These are phyloP conservation scores for Gari tellinella DNA, from an alignment of 2,888 invertebrate genomes.

Conservation along the genomic window DNA sequence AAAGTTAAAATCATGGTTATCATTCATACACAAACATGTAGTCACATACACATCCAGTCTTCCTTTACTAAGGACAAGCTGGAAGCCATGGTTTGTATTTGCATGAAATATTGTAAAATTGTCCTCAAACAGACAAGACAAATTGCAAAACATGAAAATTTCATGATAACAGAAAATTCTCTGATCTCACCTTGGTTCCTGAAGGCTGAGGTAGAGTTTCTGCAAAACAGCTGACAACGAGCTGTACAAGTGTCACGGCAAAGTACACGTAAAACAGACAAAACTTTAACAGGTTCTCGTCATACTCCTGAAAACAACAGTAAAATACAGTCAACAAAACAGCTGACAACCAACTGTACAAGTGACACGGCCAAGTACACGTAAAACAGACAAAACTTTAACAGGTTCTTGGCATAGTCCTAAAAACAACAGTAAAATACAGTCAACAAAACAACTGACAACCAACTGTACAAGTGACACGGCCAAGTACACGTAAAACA, in stretches of 20 bases:
- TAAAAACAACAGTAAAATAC: slow-evolving; percentile 38
- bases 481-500: slow-evolving; percentile 55
- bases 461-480: slow-evolving; percentile 22
- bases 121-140: too few relatives aligned
- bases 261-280: slow-evolving; percentile 53
- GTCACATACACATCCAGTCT: too few relatives aligned
- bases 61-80: too few relatives aligned
- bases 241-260: slow-evolving; percentile 49
- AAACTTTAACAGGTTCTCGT: slow-evolving; percentile 35
- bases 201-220: slow-evolving; percentile 40
- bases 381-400: slow-evolving; percentile 52
- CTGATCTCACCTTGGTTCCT: too few relatives aligned
- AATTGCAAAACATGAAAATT: too few relatives aligned
- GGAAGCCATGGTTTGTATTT: too few relatives aligned
- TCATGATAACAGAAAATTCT: too few relatives aligned
- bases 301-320: slow-evolving; percentile 56
- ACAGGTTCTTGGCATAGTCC: slow-evolving; percentile 41
- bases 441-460: slow-evolving; percentile 2
- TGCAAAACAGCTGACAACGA: slow-evolving; percentile 59
- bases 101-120: too few relatives aligned
- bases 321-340: not conserved
- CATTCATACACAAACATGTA: too few relatives aligned
- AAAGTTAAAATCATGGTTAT: too few relatives aligned
- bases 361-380: slow-evolving; percentile 40
- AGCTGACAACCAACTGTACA: slow-evolving; percentile 23